phyloP scores from a whole-genome alignment of 2,113 vertebrate genomes.

The Istiophorus platypterus region DNA sequence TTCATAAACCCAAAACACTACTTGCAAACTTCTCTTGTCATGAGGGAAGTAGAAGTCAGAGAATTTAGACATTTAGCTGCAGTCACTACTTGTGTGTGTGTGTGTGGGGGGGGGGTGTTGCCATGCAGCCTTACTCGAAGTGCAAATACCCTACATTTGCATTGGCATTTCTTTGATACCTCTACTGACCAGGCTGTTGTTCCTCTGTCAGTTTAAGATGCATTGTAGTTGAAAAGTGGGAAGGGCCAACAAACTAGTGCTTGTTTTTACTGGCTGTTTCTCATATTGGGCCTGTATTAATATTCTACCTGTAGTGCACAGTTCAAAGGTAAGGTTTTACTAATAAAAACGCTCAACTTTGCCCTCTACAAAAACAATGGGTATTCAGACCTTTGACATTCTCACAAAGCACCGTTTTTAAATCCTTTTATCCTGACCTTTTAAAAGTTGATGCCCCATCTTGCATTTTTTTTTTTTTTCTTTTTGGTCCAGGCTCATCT shows the following conservation, averaged over 20 bases:
- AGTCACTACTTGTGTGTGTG: neutral
- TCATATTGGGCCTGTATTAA: neutral
- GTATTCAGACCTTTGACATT: constrained; percentile 23
- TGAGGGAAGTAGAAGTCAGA: constrained; percentile 32
- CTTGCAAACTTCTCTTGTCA: constrained; percentile 14
- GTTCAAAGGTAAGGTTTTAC: neutral
- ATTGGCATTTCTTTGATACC: constrained; percentile 3
- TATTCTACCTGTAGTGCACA: neutral
- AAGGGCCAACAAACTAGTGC: constrained; percentile 3
- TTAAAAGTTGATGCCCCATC: constrained; percentile 32
- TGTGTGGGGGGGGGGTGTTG: constrained; percentile 2
- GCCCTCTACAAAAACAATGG: neutral
- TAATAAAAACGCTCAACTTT: neutral
- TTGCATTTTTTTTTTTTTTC: constrained; percentile 27
- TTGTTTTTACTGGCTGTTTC: constrained; percentile 21
- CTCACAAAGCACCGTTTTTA: constrained; percentile 15
- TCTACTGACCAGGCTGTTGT: neutral
- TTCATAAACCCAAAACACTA: constrained; percentile 23
- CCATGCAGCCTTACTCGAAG: constrained; percentile 1
- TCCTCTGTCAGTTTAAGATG: neutral
- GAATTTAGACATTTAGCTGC: constrained; percentile 25
- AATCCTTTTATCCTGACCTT: constrained; percentile 50
- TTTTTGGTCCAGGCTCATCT: neutral
- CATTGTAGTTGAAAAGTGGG: neutral
- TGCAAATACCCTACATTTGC: constrained; percentile 14